Base-by-base conservation (phyloP, 2,797 vertebrate genomes). In the Balearica regulorum region DNA sequence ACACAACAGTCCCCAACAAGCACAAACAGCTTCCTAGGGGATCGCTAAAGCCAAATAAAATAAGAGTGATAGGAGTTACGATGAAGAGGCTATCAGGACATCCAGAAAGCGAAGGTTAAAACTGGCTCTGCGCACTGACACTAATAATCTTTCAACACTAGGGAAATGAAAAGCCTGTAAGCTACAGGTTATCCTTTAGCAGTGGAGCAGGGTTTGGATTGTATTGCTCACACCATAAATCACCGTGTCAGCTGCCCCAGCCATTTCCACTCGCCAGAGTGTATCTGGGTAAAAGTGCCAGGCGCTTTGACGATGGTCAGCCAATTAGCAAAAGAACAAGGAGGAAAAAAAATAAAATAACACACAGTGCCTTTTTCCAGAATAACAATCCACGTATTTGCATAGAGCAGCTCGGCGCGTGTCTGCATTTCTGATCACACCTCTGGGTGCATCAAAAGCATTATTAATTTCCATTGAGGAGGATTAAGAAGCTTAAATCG, bases 401-500 rank as follows among this genome's bases (percentile, higher is more conserved):
- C 94, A 94, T 60, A 48, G 83, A 66, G 80, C 73, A 2, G 85
- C 90, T 91, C 65, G 53, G 76, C 24, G 11, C 28, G 21, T 22
- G 57, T 24, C 66, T 80, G 89, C 69, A 6, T 68, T 81, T 73
- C 91, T 81, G 62, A 37, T 82, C 84, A 17, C 84, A 89, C 87
- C 90, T 96, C 83, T 48, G 66, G 90, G 89, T 64, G 78, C 92
- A 92, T 79, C 75, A 51, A 60, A 76, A 78, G 57, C 21, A 0
- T 86, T 83, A 86, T 90, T 96, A 82, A 96, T 95, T 96, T 94
- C 94, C 93, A 92, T 22, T n/a, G 54, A 88, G 87, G 55, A 69
- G 85, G 89, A 90, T 94, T 93, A 94, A 85, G 91, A 25, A 86
- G 89, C 94, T 97, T 90, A 97, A 97, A 73, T 95, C n/a, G 33